Conservation (phyloP, 2,113 vertebrate species). For the Notarius quadriscutis region DNA sequence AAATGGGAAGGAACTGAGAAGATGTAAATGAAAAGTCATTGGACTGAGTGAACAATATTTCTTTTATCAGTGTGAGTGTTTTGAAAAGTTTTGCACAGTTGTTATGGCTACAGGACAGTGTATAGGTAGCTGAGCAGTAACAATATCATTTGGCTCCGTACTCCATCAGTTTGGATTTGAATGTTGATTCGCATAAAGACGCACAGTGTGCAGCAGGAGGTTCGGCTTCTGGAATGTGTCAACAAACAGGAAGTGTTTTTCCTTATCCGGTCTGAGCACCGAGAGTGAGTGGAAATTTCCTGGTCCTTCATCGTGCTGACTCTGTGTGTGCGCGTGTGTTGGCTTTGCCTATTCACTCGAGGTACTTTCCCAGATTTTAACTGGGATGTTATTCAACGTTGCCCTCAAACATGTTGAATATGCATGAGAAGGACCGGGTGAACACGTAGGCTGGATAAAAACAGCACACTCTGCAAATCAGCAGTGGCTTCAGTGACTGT, state of each 20-base stretch:
- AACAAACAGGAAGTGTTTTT: conserved; percentile 48
- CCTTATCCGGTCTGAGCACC: not conserved
- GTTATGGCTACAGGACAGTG: not conserved
- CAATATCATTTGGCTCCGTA: not conserved
- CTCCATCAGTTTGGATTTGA: not conserved
- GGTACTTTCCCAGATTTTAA: not conserved
- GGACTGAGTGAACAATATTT: not conserved
- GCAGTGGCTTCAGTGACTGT: not conserved
- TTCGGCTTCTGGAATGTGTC: conserved; percentile 32
- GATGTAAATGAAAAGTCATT: not conserved
- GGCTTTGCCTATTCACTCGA: not conserved
- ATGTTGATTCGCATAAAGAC: not conserved
- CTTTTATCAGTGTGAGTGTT: not conserved
- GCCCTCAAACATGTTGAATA: not conserved
- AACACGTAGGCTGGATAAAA: not conserved
- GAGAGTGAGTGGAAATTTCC: conserved; percentile 36
- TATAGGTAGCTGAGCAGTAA: not conserved
- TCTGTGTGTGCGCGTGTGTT: not conserved
- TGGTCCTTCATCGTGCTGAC: conserved; percentile 13
- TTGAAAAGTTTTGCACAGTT: not conserved
- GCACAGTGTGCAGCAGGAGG: not conserved
- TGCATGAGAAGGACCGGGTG: not conserved
- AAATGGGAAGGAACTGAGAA: not conserved
- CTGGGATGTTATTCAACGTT: not conserved
- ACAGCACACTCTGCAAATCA: not conserved